A percentile compares a stretch with the other conserved stretches of the same genome.
These are phyloP conservation scores for human (Homo sapiens) DNA, from an alignment of 2,113 vertebrate genomes.

Conservation along the genomic window DNA sequence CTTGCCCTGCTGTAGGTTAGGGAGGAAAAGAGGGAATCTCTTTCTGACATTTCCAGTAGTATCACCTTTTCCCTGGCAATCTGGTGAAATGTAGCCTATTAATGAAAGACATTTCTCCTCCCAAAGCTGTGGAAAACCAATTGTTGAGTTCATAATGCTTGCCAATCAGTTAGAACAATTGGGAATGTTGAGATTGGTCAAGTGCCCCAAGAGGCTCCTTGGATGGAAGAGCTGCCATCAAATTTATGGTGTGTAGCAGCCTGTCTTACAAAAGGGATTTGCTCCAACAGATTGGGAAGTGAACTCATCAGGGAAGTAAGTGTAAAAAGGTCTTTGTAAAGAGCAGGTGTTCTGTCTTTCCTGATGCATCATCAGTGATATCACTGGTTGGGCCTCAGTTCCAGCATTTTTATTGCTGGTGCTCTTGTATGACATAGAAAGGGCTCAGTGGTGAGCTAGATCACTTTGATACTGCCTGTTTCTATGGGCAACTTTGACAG, in stretches of 20 bases:
- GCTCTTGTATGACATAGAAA: slow-evolving; percentile 57
- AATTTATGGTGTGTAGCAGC: neutral
- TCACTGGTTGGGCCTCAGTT: slow-evolving; percentile 57
- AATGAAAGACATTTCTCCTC: neutral
- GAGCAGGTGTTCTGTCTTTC: slow-evolving; percentile 67
- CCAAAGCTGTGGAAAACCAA: neutral
- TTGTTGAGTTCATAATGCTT: neutral
- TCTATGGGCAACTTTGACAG: neutral
- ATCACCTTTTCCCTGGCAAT: neutral
- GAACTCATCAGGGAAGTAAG: slow-evolving; percentile 44
- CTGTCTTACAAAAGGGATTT: neutral
- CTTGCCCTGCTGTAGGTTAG: neutral
- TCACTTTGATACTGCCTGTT: neutral
- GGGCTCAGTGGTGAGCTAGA: slow-evolving; percentile 45
- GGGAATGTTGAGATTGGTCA: neutral
- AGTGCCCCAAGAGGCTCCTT: neutral
- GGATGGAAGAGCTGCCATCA: neutral
- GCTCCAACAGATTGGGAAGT: neutral
- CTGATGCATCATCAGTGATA: slow-evolving; percentile 60
- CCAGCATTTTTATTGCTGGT: slow-evolving; percentile 23
- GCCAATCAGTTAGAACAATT: neutral
- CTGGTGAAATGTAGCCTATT: neutral
- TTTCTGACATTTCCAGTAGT: neutral
- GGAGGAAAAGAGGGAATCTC: neutral
- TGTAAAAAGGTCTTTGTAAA: slow-evolving; percentile 47